Percentiles rank a stretch among this genome's conserved stretches.
These are phyloP conservation scores for Sarcophilus harrisii DNA, from an alignment of 2,797 vertebrate genomes.

Conservation along the genomic window DNA sequence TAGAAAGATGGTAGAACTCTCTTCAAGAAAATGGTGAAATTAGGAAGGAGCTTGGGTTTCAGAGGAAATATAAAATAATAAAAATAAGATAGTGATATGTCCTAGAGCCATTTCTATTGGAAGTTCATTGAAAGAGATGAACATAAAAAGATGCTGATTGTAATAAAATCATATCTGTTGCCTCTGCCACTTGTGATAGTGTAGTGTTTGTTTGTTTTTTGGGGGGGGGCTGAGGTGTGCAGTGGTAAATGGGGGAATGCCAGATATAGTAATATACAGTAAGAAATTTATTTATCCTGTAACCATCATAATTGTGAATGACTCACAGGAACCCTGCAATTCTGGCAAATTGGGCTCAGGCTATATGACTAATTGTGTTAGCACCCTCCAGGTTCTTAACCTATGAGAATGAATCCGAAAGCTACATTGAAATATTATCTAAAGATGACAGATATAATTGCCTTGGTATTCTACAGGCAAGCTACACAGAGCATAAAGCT, in stretches of 20 bases:
- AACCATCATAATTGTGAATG: not conserved
- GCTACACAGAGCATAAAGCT: not conserved
- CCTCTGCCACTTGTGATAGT: not conserved
- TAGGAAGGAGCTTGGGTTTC: not conserved
- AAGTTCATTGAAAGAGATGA: not conserved
- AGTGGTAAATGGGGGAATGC: not conserved
- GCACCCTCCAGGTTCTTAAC: not conserved
- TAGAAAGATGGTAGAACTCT: not conserved
- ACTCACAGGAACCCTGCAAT: not conserved
- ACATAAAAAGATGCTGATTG: not conserved
- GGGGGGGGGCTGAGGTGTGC: not conserved
- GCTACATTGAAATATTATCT: not conserved
- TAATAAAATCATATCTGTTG: not conserved
- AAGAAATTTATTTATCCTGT: not conserved
- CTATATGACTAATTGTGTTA: not conserved
- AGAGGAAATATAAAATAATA: not conserved
- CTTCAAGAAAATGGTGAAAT: not conserved
- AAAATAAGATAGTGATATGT: not conserved
- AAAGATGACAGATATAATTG: not conserved
- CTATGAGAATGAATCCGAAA: not conserved
- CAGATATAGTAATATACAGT: not conserved
- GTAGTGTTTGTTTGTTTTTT: not conserved
- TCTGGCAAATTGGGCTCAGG: not conserved
- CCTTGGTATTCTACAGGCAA: not conserved
- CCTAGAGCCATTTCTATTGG: not conserved